Base-by-base conservation (phyloP, 2,113 vertebrate species). In the Pelmatolapia mariae region DNA sequence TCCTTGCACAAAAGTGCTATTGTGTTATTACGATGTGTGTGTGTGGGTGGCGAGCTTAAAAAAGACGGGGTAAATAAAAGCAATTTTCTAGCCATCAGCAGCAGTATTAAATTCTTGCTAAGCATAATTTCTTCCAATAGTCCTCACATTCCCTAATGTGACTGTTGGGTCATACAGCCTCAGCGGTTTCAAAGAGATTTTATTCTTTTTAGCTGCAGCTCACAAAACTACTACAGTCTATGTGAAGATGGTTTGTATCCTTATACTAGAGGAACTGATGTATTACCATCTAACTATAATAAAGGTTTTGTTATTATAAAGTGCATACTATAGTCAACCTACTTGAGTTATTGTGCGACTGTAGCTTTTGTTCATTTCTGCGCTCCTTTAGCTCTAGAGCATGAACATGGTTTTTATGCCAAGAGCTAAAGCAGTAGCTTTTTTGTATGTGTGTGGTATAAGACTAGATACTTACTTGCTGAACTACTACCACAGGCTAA, bases 11-110 rank as follows among this genome's bases (percentile, higher is more conserved):
- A 95, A 95, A 96, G 96, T 95, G 94, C 94, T 90, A 93, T 95
- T 94, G 93, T 94, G 95, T 94, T 95, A 96, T 97, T 96, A 96
- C 93, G 94, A 95, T 93, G 79, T 93, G 95, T 33, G 9, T 18
- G 26, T 1, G 52, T 96, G 95, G 95, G 96, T 91, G 96, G 93
- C 89, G 86, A 94, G 94, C 92, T 93, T 94, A 89, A 95, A 94
- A 94, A 95, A 96, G 89, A 78, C 84, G 45, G 81, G 88, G 94
- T 96, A 97, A 96, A 96, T 96, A 95, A 96, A 96, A 89, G 93
- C 93, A 95, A 90, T 89, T 95, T 92, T 95, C 85, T 84, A 87
- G 76, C 89, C 83, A 61, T 86, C 47, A 9, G 57, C 86, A 82
- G 83, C 59, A 76, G 53, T 71, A 66, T 93, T 91, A 87, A 95